Evolutionary conservation across 1,140 invertebrate genomes (phyloP).

Genomic region (Tetranychus urticae): DNA sequence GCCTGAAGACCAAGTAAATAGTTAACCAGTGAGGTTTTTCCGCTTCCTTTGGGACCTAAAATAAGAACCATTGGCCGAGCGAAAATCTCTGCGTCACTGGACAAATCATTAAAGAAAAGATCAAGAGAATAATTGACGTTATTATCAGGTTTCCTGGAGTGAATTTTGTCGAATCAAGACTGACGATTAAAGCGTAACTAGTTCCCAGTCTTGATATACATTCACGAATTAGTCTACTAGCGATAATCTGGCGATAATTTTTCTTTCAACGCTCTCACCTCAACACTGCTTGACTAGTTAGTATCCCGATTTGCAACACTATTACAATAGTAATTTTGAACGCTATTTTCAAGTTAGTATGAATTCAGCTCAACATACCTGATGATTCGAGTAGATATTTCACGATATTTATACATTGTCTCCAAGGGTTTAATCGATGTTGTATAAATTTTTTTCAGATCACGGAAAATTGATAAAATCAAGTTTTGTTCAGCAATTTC

Average conservation of each 20-base stretch:
- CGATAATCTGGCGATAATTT: too few relatives aligned
- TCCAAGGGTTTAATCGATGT: slow-evolving; percentile 69
- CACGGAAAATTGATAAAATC: slow-evolving; percentile 48
- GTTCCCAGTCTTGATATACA: too few relatives aligned
- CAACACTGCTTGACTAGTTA: too few relatives aligned
- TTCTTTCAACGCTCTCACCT: too few relatives aligned
- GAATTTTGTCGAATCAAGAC: background rate
- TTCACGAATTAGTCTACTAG: too few relatives aligned
- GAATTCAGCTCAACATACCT: slow-evolving; percentile 4
- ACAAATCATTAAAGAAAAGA: background rate
- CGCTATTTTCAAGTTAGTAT: background rate
- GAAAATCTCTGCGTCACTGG: slow-evolving; percentile 68
- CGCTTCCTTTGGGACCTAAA: slow-evolving; percentile 84
- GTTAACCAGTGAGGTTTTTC: slow-evolving; percentile 80
- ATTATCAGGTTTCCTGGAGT: background rate
- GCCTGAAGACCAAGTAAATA: slow-evolving; percentile 69
- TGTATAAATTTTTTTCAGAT: slow-evolving; percentile 65
- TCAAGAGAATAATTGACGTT: background rate
- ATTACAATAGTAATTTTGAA: background rate
- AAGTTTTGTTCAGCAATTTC: slow-evolving; percentile 31
- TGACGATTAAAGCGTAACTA: too few relatives aligned
- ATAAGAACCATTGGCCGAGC: slow-evolving; percentile 75
- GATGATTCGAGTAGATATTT: slow-evolving; percentile 53
- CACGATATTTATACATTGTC: slow-evolving; percentile 64
- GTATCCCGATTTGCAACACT: too few relatives aligned